Percentiles rank a stretch among this genome's conserved stretches.
Evolutionary conservation across 2,888 invertebrate species (phyloP).

Genomic region (Lochmaea capreae): DNA sequence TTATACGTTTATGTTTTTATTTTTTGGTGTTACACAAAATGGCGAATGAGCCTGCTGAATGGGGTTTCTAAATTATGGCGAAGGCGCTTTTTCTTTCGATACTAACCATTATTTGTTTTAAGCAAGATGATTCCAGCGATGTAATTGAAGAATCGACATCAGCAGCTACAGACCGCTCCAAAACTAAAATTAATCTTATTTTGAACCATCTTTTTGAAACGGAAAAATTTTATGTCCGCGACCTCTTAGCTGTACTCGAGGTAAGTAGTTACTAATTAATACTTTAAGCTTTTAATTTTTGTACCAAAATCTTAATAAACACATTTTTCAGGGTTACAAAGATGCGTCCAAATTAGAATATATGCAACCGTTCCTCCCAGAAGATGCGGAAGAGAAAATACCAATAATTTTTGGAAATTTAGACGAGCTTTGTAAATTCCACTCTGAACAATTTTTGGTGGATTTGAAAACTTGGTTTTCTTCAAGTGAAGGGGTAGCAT

Average conservation of each 20-base stretch:
- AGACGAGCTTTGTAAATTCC: slow-evolving; percentile 91
- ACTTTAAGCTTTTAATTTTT: not conserved
- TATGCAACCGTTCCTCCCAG: slow-evolving; percentile 82
- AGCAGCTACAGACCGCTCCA: slow-evolving; percentile 71
- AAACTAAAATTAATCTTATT: slow-evolving; percentile 86
- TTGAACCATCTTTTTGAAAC: slow-evolving; percentile 93
- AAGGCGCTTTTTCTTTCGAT: slow-evolving; percentile 29
- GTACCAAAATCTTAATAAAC: too few species aligned
- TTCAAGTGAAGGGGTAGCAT: slow-evolving; percentile 90
- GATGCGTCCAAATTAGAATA: slow-evolving; percentile 85
- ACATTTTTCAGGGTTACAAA: slow-evolving; percentile 81
- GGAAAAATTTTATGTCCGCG: slow-evolving; percentile 93
- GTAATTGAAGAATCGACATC: slow-evolving; percentile 48
- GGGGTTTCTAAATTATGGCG: slow-evolving; percentile 1
- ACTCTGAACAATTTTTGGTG: slow-evolving; percentile 88
- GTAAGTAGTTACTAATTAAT: slow-evolving; percentile 70
- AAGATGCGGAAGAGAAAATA: slow-evolving; percentile 83
- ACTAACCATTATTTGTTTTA: too few species aligned
- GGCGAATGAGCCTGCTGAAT: too few species aligned
- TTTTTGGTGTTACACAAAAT: too few species aligned
- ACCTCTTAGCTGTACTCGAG: slow-evolving; percentile 89
- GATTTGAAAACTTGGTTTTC: slow-evolving; percentile 92
- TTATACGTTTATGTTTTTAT: too few species aligned
- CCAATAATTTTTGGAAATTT: slow-evolving; percentile 93
- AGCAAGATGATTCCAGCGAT: too few species aligned